Conservation (phyloP, 1,140 invertebrate species). For the Drosophila bipectinata region DNA sequence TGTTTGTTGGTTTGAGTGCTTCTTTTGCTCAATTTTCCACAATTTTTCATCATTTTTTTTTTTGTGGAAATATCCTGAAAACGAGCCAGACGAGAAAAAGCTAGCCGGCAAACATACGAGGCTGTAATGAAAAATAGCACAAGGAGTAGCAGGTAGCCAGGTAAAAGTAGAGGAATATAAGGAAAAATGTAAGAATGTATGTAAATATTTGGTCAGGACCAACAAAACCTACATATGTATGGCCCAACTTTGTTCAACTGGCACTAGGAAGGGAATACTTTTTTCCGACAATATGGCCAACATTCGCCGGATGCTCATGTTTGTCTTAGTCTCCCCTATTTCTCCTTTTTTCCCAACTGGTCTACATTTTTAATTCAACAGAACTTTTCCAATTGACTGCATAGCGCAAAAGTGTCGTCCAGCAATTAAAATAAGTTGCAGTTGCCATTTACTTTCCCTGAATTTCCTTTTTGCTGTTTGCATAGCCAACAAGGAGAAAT, state of each 20-base stretch:
- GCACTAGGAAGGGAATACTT: conserved; percentile 10
- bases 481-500: conserved; percentile 49
- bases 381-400: conserved; percentile 76
- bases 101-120: conserved; percentile 54
- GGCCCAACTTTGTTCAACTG: neutral
- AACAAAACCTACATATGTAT: conserved; percentile 33
- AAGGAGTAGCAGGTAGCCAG: conserved; percentile 14
- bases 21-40: conserved; percentile 35
- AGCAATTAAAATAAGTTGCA: conserved; percentile 76
- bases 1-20: neutral
- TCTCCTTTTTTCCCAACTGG: conserved; percentile 23
- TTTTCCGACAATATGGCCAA: conserved; percentile 44
- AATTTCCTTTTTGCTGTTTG: conserved; percentile 47
- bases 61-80: conserved; percentile 34
- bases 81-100: conserved; percentile 23
- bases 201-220: conserved; percentile 66
- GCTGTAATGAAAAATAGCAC: conserved; percentile 60
- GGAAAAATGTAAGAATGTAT: conserved; percentile 35
- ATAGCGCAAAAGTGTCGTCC: conserved; percentile 73
- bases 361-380: conserved; percentile 66
- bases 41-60: conserved; percentile 11
- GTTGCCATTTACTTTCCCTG: conserved; percentile 62
- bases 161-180: conserved; percentile 31
- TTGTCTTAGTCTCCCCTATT: conserved; percentile 32
- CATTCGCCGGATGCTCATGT: conserved; percentile 43